Evolutionary conservation across 2,797 vertebrate species (phyloP).

Genomic region (Lerista edwardsae): DNA sequence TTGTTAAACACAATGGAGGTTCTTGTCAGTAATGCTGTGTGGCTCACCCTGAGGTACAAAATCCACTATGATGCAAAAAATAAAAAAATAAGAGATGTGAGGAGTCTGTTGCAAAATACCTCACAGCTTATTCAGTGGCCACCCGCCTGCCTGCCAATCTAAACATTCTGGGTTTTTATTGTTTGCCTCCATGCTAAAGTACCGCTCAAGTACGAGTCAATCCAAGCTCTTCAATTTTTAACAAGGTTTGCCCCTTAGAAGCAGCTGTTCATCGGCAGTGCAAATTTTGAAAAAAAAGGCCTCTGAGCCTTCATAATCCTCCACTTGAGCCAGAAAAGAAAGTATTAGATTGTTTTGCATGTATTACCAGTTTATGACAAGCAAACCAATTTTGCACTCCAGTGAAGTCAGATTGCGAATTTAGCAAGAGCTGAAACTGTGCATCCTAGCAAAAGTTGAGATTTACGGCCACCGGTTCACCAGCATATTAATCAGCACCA

Average conservation of each 20-base stretch:
- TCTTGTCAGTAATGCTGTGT: slow-evolving; percentile 34
- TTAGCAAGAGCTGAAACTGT: slow-evolving; percentile 72
- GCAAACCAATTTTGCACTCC: slow-evolving; percentile 76
- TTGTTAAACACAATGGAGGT: slow-evolving; percentile 36
- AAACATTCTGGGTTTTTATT: slow-evolving; percentile 33
- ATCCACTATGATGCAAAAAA: not conserved
- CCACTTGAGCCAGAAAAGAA: slow-evolving; percentile 67
- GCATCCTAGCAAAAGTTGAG: slow-evolving; percentile 64
- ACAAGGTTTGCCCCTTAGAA: slow-evolving; percentile 60
- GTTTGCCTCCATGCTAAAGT: slow-evolving; percentile 44
- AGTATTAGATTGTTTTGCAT: slow-evolving; percentile 69
- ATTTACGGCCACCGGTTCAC: slow-evolving; percentile 69
- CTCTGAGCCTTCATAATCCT: slow-evolving; percentile 63
- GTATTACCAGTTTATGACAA: slow-evolving; percentile 74
- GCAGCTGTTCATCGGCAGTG: slow-evolving; percentile 65
- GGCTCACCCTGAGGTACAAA: slow-evolving; percentile 27
- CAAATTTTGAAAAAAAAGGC: slow-evolving; percentile 62
- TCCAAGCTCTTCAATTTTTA: slow-evolving; percentile 63
- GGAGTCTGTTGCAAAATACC: slow-evolving; percentile 25
- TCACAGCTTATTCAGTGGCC: slow-evolving; percentile 8
- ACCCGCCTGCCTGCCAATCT: slow-evolving; percentile 36
- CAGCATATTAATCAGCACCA: slow-evolving; percentile 65
- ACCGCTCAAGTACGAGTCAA: slow-evolving; percentile 42
- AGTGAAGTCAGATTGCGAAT: slow-evolving; percentile 75
- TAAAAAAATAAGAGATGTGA: not conserved